Conservation (phyloP, 2,888 invertebrate species). For the Tricholauxania praeusta region DNA sequence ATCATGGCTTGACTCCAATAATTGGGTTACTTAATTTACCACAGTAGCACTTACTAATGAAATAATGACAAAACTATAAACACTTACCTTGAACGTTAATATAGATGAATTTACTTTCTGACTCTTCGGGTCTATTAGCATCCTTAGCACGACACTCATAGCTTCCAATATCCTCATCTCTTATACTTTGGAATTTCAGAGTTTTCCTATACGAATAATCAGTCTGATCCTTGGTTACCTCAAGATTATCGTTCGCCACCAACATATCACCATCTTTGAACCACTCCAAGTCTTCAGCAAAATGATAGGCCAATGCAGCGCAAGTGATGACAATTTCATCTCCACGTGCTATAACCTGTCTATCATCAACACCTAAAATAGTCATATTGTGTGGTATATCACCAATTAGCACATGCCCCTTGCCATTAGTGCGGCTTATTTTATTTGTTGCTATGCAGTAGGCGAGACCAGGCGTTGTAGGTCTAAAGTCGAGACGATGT, state of each 20-base stretch:
- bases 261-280: slow-evolving; percentile 56
- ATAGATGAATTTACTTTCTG: slow-evolving; percentile 58
- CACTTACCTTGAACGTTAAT: slow-evolving; percentile 67
- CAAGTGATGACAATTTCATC: slow-evolving; percentile 73
- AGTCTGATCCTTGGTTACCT: slow-evolving; percentile 34
- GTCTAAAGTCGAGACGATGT: slow-evolving; percentile 65
- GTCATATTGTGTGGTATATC: slow-evolving; percentile 65
- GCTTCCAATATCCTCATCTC: slow-evolving; percentile 62
- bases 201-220: slow-evolving; percentile 63
- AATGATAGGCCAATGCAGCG: slow-evolving; percentile 71
- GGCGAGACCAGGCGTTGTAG: slow-evolving; percentile 67
- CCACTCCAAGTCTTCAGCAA: slow-evolving; percentile 71
- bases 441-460: slow-evolving; percentile 68
- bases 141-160: slow-evolving; percentile 66
- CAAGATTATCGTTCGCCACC: slow-evolving; percentile 41
- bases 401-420: slow-evolving; percentile 60
- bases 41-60: slow-evolving; percentile 24
- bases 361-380: slow-evolving; percentile 66
- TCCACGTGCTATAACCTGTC: slow-evolving; percentile 69
- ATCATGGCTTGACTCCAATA: not conserved
- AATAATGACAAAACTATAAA: not conserved
- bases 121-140: slow-evolving; percentile 48
- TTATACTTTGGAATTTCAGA: slow-evolving; percentile 63
- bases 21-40: not conserved
- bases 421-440: slow-evolving; percentile 59